Evolutionary conservation across 2,888 invertebrate species (phyloP), one percentile per base, ranked within the genome.

Genomic region (Brassicogethes aeneus): DNA sequence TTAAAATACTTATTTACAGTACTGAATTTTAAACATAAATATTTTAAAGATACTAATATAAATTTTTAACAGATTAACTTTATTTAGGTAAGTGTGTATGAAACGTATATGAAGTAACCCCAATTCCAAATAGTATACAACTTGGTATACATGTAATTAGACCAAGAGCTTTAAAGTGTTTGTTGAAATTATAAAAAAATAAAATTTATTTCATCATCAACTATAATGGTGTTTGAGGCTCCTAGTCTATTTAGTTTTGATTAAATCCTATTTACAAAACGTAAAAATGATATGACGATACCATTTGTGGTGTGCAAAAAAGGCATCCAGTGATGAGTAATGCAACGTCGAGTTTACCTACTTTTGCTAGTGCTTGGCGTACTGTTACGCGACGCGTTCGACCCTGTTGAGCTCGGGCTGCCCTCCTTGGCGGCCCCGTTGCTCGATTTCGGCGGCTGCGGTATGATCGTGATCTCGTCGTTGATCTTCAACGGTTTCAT

Each of bases 401-500:
- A n/a, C 45, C 53, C 47, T 44, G 50, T 45, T 16, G 51, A 44
- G 15, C 50, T 46, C n/a, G 50, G 45, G 43, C 55, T 54, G 34
- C 55, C 55, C 36, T 62, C 60, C 46, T 59, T 60, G 33, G 52
- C 47, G 3, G 54, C 50, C 15, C 47, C 50, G 37, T 50, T 54
- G 8, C 52, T 48, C 23, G 55, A 53, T 56, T 74, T 76, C 45
- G 81, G 78, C 49, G 89, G 85, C 65, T 89, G 88, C 52, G 89
- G 87, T 70, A 86, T 89, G 55, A 89, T 89, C 45, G 89, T 89
- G 55, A 90, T 89, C 69, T 89, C 89, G 65, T 89, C 87, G 62
- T 88, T 89, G 56, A 89, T 89, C 70, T 87, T 88, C 48, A 89
- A 66, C 37, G 90, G 88, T 64, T 87, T 88, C 50, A 84, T 76